Evolutionary conservation across 2,888 invertebrate genomes (phyloP).

Genomic region (Euplexia lucipara): DNA sequence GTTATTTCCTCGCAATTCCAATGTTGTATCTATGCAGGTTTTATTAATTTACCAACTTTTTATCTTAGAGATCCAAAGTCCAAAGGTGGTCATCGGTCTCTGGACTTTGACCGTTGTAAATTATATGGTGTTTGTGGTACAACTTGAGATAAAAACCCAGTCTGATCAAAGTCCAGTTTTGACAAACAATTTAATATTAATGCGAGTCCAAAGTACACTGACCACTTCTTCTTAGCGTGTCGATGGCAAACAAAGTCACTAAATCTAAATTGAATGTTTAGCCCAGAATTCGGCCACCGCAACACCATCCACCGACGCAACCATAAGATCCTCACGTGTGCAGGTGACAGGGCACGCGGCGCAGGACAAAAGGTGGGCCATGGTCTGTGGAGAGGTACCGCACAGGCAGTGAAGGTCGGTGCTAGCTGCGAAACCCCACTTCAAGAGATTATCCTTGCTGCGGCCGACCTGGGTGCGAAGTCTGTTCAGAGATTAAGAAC

Average conservation of each 20-base stretch:
- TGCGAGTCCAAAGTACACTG: not conserved
- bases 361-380: too few relatives aligned
- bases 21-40: not conserved
- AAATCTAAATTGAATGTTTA: too few relatives aligned
- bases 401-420: too few relatives aligned
- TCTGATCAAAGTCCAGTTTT: constrained; percentile 3
- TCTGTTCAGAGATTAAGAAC: not conserved
- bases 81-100: not conserved
- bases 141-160: not conserved
- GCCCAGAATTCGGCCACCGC: too few relatives aligned
- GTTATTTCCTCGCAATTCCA: not conserved
- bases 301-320: too few relatives aligned
- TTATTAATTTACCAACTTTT: not conserved
- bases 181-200: not conserved
- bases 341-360: too few relatives aligned
- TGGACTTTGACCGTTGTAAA: constrained; percentile 15
- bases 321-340: too few relatives aligned
- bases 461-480: too few relatives aligned
- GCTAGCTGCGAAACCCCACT: too few relatives aligned
- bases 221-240: not conserved
- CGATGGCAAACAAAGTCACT: too few relatives aligned
- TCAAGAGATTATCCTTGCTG: too few relatives aligned
- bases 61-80: constrained; percentile 20
- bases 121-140: not conserved
- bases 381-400: too few relatives aligned